Conservation (phyloP, 2,113 vertebrate genomes). For the Phyllostomus discolor region DNA sequence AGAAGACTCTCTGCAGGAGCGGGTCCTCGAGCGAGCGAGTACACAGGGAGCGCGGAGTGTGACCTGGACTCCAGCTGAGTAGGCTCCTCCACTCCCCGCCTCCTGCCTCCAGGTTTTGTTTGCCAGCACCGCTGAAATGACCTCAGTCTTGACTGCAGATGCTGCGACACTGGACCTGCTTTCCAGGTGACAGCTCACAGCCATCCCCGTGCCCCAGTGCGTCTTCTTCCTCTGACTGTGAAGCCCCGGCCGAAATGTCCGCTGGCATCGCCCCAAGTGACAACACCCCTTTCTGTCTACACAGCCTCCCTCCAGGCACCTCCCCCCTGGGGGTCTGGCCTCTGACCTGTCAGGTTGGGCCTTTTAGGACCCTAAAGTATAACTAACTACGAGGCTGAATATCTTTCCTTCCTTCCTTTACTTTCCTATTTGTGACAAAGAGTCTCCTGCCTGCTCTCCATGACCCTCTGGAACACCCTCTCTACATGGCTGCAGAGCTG, state of each 20-base stretch:
- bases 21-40: background rate
- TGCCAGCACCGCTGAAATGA: constrained; percentile 7
- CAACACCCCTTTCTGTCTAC: background rate
- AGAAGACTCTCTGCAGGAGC: background rate
- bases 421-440: background rate
- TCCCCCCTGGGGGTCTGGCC: too few relatives aligned
- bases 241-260: background rate
- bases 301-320: background rate
- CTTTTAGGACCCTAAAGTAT: background rate
- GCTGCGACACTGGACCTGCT: background rate
- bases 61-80: background rate
- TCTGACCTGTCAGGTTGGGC: background rate
- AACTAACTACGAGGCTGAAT: background rate
- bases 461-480: background rate
- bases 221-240: background rate
- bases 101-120: background rate
- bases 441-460: background rate
- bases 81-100: background rate
- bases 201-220: background rate
- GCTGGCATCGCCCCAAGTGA: background rate
- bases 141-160: constrained; percentile 13
- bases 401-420: background rate
- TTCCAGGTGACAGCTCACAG: background rate
- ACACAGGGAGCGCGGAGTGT: background rate
- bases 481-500: background rate